A percentile compares a stretch with the other conserved stretches of the same genome.
Evolutionary conservation across 1,140 invertebrate genomes (phyloP).

Genomic region (Cotesia typhae): DNA sequence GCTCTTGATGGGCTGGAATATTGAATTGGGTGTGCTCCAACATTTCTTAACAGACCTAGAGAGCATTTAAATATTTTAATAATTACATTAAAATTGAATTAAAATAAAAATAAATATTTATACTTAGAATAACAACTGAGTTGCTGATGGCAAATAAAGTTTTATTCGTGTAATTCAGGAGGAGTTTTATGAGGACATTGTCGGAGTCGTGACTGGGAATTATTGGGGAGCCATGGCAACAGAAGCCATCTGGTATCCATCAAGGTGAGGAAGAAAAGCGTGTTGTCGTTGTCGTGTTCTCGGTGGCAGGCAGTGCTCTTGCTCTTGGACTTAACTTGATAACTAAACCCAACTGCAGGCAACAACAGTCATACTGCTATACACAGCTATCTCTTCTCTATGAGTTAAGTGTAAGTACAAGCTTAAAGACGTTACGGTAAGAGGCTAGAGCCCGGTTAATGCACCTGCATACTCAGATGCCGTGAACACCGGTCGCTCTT

Average conservation of each 20-base stretch:
- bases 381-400: conserved; percentile 32
- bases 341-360: conserved; percentile 22
- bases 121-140: no score
- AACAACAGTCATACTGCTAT: no score
- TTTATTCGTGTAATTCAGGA: conserved; percentile 4
- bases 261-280: background rate
- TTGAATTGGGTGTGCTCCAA: conserved; percentile 6
- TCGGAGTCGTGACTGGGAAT: background rate
- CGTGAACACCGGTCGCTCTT: conserved; percentile 41
- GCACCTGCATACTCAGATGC: conserved; percentile 56
- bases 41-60: no score
- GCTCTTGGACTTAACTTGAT: conserved; percentile 15
- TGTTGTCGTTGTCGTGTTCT: no score
- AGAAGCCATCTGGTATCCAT: conserved; percentile 29
- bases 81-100: background rate
- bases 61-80: background rate
- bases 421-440: conserved; percentile 54
- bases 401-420: conserved; percentile 29
- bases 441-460: conserved; percentile 59
- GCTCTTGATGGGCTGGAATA: no score
- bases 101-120: no score
- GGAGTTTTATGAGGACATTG: background rate
- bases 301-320: no score
- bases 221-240: conserved; percentile 20
- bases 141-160: background rate